Evolutionary conservation across 2,113 vertebrate genomes (phyloP), one percentile per base, ranked within the genome.

Genomic region (Syngnathus floridae): DNA sequence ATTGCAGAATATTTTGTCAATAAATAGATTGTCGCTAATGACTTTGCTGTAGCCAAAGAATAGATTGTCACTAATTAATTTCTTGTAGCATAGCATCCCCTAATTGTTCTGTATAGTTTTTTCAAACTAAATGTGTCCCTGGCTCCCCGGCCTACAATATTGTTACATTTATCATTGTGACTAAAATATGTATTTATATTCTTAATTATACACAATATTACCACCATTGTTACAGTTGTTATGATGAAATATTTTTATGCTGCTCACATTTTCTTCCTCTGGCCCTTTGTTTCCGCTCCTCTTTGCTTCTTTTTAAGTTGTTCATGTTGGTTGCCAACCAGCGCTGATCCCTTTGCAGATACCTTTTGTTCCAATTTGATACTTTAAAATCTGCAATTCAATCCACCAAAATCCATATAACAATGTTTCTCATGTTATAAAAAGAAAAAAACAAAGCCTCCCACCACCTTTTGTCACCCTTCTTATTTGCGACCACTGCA

Each of bases 11-110:
- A 37, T 64, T 75, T 84, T 72, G 51, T 87, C 87, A 89, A 83
- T 88, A 74, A 89, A 88, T 80, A 70, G 75, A 51, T 10, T 80
- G 71, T 85, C 77, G 71, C 70, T 86, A 86, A 89, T 90, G 88
- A 88, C 81, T 88, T 87, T 73, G 80, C 81, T 78, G 80, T 86
- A 81, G 81, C 26, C 26, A 31, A 31, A 31, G 3, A 31, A 31
- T 31, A 31, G 26, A 31, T 31, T 31, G 26, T 31, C 26, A 31
- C 26, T 3, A 31, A 31, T 31, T 31, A 31, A 31, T 31, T 31
- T 31, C 26, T 31, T 31, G 26, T 31, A 31, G 26, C 60, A 60
- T 80, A 77, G 73, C 49, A 52, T 52, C 49, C 19, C 41, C 14
- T 14, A 45, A 45, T 14, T 16, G 14, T 45, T 45, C 17, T 13